A percentile compares a stretch with the other conserved stretches of the same genome.
Evolutionary conservation across 2,797 vertebrate genomes (phyloP).

Genomic region (Macroramphosus scolopax): DNA sequence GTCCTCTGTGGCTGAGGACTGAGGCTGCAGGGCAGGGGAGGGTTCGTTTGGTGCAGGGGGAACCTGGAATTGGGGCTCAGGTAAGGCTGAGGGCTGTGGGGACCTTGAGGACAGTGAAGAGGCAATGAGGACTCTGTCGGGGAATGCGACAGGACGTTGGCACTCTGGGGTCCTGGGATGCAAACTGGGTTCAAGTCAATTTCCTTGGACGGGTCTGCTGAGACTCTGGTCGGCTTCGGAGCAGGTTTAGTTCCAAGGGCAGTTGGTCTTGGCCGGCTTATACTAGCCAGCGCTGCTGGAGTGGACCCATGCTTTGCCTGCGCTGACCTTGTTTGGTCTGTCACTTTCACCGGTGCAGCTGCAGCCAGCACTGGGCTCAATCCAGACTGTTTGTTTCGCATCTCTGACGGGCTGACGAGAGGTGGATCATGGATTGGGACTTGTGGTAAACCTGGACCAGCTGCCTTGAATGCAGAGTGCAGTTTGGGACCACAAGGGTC

Average conservation of each 20-base stretch:
- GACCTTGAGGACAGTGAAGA: conserved; percentile 55
- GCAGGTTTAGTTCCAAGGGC: conserved; percentile 64
- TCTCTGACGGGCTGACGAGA: conserved; percentile 29
- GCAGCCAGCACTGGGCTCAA: conserved; percentile 8
- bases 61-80: conserved; percentile 45
- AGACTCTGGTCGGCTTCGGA: conserved; percentile 45
- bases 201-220: conserved; percentile 51
- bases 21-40: conserved; percentile 37
- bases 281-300: conserved; percentile 52
- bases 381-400: conserved; percentile 18
- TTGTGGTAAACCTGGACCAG: conserved; percentile 21
- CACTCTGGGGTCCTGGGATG: conserved; percentile 57
- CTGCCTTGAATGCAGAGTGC: conserved; percentile 26
- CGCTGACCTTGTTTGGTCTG: conserved; percentile 32
- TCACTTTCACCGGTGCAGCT: conserved; percentile 15
- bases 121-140: conserved; percentile 66
- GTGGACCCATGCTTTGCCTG: conserved; percentile 29
- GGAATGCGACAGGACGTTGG: conserved; percentile 57
- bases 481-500: conserved; percentile 47
- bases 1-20: conserved; percentile 48
- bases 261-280: conserved; percentile 72
- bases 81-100: conserved; percentile 56
- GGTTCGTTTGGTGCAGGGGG: conserved; percentile 15
- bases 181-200: conserved; percentile 58
- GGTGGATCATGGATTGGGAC: conserved; percentile 31